These are phyloP conservation scores for Pollimyrus isidori DNA, from an alignment of 2,113 vertebrate genomes.

Conservation along the genomic window DNA sequence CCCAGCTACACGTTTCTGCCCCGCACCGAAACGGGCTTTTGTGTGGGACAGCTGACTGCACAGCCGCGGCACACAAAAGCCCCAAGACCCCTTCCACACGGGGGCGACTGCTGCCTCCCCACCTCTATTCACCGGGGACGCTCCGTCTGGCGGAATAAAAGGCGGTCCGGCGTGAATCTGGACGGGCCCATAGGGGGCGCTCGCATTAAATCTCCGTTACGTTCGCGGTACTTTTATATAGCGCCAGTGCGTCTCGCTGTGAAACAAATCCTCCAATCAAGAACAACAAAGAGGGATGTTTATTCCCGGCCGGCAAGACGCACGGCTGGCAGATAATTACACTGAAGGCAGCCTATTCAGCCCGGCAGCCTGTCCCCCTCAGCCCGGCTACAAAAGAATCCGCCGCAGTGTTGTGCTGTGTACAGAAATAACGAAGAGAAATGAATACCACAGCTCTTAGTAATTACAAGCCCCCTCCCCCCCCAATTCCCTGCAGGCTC, in stretches of 20 bases:
- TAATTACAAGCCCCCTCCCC: conserved; percentile 51
- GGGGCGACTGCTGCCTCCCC: background rate
- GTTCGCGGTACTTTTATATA: conserved; percentile 37
- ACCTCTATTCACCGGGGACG: conserved; percentile 32
- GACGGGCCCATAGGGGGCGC: conserved; percentile 26
- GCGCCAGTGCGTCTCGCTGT: conserved; percentile 25
- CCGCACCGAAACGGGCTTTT: background rate
- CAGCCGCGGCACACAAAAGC: conserved; percentile 14
- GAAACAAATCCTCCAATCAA: conserved; percentile 35
- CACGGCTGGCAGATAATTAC: conserved; percentile 10
- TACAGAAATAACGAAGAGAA: conserved; percentile 44
- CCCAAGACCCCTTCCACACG: background rate
- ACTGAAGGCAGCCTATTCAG: conserved; percentile 19
- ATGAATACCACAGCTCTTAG: conserved; percentile 69
- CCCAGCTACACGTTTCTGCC: background rate
- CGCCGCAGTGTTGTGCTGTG: conserved; percentile 66
- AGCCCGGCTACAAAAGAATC: conserved; percentile 59
- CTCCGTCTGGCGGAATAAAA: conserved; percentile 28
- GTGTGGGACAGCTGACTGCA: conserved; percentile 14
- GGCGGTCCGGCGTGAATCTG: conserved; percentile 35
- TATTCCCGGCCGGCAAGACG: conserved; percentile 22
- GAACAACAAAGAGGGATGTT: conserved; percentile 25
- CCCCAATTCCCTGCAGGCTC: no score
- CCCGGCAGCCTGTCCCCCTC: background rate
- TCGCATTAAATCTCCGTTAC: conserved; percentile 38